Evolutionary conservation across 1,140 invertebrate species (phyloP).

Genomic region (Zaprionus ornatus): DNA sequence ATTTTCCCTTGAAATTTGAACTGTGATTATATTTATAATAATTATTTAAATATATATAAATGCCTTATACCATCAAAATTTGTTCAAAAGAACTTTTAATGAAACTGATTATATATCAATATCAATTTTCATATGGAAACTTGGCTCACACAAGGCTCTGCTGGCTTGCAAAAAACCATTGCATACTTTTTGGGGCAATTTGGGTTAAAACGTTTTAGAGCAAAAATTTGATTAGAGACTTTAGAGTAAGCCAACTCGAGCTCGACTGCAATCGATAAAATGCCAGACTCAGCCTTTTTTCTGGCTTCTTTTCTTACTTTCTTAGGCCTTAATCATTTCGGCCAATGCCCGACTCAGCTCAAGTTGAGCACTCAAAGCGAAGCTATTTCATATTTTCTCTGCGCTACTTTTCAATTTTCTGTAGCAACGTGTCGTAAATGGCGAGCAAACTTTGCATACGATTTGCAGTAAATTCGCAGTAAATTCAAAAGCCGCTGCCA

Average conservation of each 20-base stretch:
- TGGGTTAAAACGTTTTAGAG: slow-evolving; percentile 40
- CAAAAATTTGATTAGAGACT: slow-evolving; percentile 72
- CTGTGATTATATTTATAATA: too few relatives aligned
- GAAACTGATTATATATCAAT: neutral
- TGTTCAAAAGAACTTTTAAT: neutral
- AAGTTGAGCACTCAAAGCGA: slow-evolving; percentile 54
- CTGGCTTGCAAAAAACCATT: slow-evolving; percentile 11
- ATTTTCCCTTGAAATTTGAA: neutral
- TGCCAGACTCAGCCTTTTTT: slow-evolving; percentile 44
- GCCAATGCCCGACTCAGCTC: slow-evolving; percentile 44
- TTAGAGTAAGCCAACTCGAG: slow-evolving; percentile 56
- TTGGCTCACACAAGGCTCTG: neutral
- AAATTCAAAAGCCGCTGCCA: slow-evolving; percentile 43
- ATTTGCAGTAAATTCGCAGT: slow-evolving; percentile 21
- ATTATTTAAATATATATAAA: too few relatives aligned
- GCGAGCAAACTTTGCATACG: slow-evolving; percentile 34
- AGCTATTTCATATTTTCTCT: slow-evolving; percentile 53
- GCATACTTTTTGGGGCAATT: slow-evolving; percentile 46
- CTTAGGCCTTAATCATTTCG: slow-evolving; percentile 59
- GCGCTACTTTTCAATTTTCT: slow-evolving; percentile 64
- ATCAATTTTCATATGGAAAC: neutral
- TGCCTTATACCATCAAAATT: too few relatives aligned
- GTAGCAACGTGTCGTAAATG: slow-evolving; percentile 13
- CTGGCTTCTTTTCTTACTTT: neutral
- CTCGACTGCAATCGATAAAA: slow-evolving; percentile 27